Conservation (phyloP, 2,888 invertebrate genomes). For the Congeria kusceri region DNA sequence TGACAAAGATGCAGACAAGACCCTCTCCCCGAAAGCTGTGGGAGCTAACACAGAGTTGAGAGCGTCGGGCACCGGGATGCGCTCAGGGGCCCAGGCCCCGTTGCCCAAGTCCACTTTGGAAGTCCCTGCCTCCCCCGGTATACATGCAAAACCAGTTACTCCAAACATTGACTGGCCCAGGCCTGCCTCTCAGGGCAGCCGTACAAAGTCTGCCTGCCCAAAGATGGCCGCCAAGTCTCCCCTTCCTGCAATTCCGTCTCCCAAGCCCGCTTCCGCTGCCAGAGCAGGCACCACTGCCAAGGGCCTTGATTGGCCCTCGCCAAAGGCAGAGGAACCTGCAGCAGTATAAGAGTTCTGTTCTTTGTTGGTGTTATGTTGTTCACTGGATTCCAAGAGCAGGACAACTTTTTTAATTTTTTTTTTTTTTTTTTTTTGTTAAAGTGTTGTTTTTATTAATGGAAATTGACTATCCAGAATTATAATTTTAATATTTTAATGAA, state of each 20-base stretch:
- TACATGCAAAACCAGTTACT: constrained; percentile 58
- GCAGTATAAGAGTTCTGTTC: constrained; percentile 27
- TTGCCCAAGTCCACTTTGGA: constrained; percentile 59
- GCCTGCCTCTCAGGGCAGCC: constrained; percentile 43
- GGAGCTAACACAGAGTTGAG: constrained; percentile 36
- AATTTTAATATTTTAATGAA: too few relatives aligned
- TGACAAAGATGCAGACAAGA: constrained; percentile 61
- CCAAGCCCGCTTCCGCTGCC: constrained; percentile 27
- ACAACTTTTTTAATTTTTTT: too few relatives aligned
- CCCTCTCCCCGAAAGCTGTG: constrained; percentile 45
- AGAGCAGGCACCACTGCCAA: constrained; percentile 36
- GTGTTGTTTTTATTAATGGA: too few relatives aligned
- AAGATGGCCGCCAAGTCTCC: constrained; percentile 46
- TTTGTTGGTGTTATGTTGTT: not conserved
- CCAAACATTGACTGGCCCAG: constrained; percentile 61
- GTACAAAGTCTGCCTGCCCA: constrained; percentile 54
- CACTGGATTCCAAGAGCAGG: not conserved
- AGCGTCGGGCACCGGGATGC: constrained; percentile 29
- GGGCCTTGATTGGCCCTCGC: constrained; percentile 67
- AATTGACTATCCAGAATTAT: too few relatives aligned
- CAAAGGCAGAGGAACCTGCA: constrained; percentile 47
- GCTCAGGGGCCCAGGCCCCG: constrained; percentile 71
- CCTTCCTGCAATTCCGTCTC: constrained; percentile 54
- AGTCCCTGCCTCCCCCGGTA: constrained; percentile 58
- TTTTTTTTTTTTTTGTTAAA: too few relatives aligned